Evolutionary conservation across 2,113 vertebrate species (phyloP).

Genomic region (Brachypodius melanocephalos): DNA sequence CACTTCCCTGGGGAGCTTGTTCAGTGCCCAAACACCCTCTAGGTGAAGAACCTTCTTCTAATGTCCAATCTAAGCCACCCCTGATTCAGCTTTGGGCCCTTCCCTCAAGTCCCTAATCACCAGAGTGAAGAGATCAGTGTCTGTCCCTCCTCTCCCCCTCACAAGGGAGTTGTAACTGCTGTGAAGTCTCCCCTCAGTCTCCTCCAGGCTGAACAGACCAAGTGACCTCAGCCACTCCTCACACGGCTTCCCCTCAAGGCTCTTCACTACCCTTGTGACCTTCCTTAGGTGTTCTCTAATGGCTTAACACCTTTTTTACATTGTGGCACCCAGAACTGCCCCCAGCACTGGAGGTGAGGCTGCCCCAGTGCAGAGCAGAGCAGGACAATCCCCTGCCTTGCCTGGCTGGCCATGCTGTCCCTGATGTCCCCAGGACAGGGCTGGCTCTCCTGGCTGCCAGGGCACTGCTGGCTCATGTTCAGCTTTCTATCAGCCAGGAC

Average conservation of each 20-base stretch:
- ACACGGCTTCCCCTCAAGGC: accelerated
- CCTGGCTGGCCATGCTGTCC: accelerated
- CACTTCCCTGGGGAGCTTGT: neutral
- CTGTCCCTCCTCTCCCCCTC: neutral
- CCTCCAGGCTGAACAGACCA: neutral
- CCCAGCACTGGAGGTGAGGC: neutral
- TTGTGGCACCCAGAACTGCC: neutral
- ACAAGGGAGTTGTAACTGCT: neutral
- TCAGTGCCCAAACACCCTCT: neutral
- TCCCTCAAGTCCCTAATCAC: neutral
- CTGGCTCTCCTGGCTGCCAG: neutral
- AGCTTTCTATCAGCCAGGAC: accelerated
- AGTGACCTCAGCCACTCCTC: accelerated
- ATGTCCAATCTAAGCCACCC: neutral
- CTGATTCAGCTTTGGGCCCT: neutral
- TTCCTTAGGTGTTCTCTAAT: neutral
- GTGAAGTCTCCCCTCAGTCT: neutral
- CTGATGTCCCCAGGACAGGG: neutral
- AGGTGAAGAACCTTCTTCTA: neutral
- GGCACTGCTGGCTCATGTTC: neutral
- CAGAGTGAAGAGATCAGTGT: neutral
- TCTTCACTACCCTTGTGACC: neutral
- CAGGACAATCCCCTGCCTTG: neutral
- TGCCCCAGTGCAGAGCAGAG: neutral
- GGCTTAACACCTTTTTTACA: neutral